Base-by-base conservation (phyloP, 2,113 vertebrate species). In the Chaetorhynchus papuensis region DNA sequence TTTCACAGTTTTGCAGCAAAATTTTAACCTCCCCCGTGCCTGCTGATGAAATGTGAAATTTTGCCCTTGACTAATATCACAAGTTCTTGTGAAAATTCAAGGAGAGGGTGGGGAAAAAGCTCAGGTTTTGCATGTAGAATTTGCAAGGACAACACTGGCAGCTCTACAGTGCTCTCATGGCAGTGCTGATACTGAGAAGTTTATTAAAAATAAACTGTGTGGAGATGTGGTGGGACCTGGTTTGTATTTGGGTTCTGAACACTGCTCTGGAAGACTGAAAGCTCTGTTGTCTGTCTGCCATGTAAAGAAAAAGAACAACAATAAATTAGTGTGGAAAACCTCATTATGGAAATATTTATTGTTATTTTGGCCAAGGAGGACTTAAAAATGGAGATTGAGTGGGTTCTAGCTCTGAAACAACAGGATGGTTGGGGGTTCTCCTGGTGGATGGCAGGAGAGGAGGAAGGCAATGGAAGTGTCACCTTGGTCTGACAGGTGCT, bases 221-320 rank as follows among this genome's bases (percentile, higher is more conserved):
- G 44, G 47, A 42, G 83, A 61, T 20, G 57, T 26, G 89, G 42
- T 24, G 11, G 60, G 14, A 49, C 72, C 91, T 37, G 90, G 37
- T 41, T 60, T 44, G 47, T 16, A 56, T 50, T 80, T 63, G 89
- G 79, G 35, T 63, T 77, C 47, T 71, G 59, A 76, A 35, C 9
- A 1, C 41, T 80, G 90, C 50, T 82, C n/a, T 87, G 89, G 56
- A 71, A 57, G 66, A 37, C 47, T 44, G 83, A 80, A 66, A 96
- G 95, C 65, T 94, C 76, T 28, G 92, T 78, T 87, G 69, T 92
- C 94, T 94, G 30, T 86, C 96, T 23, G 88, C 97, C 93, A 11
- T 92, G 95, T 96, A 96, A 97, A 86, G 90, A 84, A 59, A 80
- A 95, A 77, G 15, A 93, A 42, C 53, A 88, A 96, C 87, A 98